These are phyloP conservation scores for Drosophila arizonae DNA, from an alignment of 1,140 invertebrate genomes.

Conservation along the genomic window DNA sequence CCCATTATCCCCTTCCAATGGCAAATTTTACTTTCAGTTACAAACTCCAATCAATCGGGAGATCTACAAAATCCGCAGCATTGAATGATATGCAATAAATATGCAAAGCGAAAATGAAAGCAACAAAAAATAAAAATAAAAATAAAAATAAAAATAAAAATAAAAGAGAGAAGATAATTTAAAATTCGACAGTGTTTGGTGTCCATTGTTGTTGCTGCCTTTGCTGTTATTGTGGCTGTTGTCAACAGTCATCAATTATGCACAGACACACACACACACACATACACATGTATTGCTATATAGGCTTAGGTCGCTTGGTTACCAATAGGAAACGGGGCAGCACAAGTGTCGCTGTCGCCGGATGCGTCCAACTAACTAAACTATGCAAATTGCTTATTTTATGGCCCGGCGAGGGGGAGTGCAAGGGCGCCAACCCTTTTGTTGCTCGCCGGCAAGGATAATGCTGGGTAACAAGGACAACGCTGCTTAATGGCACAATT, in stretches of 20 bases:
- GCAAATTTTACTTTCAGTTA: background rate
- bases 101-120: slow-evolving; percentile 32
- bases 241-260: slow-evolving; percentile 78
- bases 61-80: slow-evolving; percentile 1
- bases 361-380: slow-evolving; percentile 80
- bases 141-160: too few relatives aligned
- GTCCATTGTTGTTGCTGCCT: slow-evolving; percentile 47
- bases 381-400: slow-evolving; percentile 81
- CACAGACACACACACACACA: slow-evolving; percentile 32
- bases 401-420: slow-evolving; percentile 40
- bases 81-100: slow-evolving; percentile 44
- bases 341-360: slow-evolving; percentile 65
- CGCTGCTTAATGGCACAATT: slow-evolving; percentile 75
- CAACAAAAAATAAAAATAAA: slow-evolving; percentile 17
- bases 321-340: slow-evolving; percentile 17
- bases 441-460: slow-evolving; percentile 36
- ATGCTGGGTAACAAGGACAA: slow-evolving; percentile 57
- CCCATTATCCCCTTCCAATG: background rate
- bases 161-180: slow-evolving; percentile 49
- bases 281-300: background rate
- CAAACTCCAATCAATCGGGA: slow-evolving; percentile 15
- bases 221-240: slow-evolving; percentile 25
- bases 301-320: slow-evolving; percentile 21
- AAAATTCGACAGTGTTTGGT: slow-evolving; percentile 52
- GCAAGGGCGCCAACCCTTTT: slow-evolving; percentile 37